Base-by-base conservation (phyloP, 2,113 vertebrate genomes). In the Eleginops maclovinus region DNA sequence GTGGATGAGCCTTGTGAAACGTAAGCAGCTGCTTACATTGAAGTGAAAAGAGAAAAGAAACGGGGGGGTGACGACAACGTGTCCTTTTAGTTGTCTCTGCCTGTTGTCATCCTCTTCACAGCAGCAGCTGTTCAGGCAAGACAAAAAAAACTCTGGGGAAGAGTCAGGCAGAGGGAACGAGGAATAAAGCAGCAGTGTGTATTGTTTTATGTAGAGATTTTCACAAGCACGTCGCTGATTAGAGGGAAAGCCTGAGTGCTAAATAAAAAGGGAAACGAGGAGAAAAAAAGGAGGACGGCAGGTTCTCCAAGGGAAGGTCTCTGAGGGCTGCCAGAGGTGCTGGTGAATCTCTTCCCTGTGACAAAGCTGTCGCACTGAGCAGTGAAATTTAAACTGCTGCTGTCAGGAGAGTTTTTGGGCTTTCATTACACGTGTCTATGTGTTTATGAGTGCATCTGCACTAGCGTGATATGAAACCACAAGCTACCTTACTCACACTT, bases 341-440 rank as follows among this genome's bases (percentile, higher is more conserved):
- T 21, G 83, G 74, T 74, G 87, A 89, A 81, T 85, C 75, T 87
- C 79, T 82, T 85, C 75, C 67, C 78, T 71, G 84, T 88, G 87
- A 87, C 90, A 89, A 86, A 91, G 77, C 72, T 13, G 81, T 85
- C 78, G 36, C 79, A 73, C 77, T 7, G 44, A 84, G 80, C 79
- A 92, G 82, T 77, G 72, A 93, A 85, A 90, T 92, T 84, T 91
- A 87, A 93, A 89, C 90, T 85, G 71, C 81, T 79, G 77, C 85
- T 85, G 88, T 88, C 87, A 88, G 58, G 83, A 81, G 75, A 71
- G 72, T 68, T 72, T 58, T 77, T 71, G 82, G n/a, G 71, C 89
- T 89, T 91, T 88, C 79, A 87, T 86, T 88, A 85, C 76, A 72
- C 40, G 4, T 64, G 56, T 65, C 26, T 28, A 13, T 28, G 47